Base-by-base conservation (phyloP, 2,797 vertebrate species). In the Myioborus melanocephalus region DNA sequence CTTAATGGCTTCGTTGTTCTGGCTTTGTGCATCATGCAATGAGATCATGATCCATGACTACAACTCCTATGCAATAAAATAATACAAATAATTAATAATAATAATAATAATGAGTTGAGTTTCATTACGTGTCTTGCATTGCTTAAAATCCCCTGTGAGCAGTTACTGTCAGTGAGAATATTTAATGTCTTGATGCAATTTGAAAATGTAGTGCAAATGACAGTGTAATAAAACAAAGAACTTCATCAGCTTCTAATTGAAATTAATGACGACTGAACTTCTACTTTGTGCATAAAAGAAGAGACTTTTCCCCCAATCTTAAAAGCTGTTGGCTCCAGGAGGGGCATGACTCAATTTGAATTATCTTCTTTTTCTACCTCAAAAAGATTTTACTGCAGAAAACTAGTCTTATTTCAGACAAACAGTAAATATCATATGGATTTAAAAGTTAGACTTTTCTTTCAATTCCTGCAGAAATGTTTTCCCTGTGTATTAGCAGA, bases 231-330 rank as follows among this genome's bases (percentile, higher is more conserved):
- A 97, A 95, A 95, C 93, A 96, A 96, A 96, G 95, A 97, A 96
- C 87, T 97, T 97, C 94, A 96, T 97, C 97, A 97, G 90, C 80
- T 94, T 97, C 91, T 94, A 97, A 97, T 95, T 83, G 92, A 94
- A 94, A 95, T 95, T 91, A 93, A 95, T 81, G 96, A 96, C 91
- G 96, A 89, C 44, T 71, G 85, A 95, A 90, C 77, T 87, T 81
- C 68, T 95, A 69, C 87, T 81, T 30, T 81, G 34, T 86, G 92
- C 87, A 70, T 94, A 69, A 92, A 87, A 96, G 87, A 95, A 95
- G 59, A 89, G 78, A 15, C 39, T 71, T 66, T 56, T 91, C 87
- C 52, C 60, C 43, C 26, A 26, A 79, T 72, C 70, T 84, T 70
- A 89, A 93, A 81, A 89, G 52, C 43, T 24, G 49, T 66, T 92